A percentile compares a stretch with the other conserved stretches of the same genome.
phyloP scores from a whole-genome alignment of 2,797 vertebrate species.

The Caiman crocodilus region DNA sequence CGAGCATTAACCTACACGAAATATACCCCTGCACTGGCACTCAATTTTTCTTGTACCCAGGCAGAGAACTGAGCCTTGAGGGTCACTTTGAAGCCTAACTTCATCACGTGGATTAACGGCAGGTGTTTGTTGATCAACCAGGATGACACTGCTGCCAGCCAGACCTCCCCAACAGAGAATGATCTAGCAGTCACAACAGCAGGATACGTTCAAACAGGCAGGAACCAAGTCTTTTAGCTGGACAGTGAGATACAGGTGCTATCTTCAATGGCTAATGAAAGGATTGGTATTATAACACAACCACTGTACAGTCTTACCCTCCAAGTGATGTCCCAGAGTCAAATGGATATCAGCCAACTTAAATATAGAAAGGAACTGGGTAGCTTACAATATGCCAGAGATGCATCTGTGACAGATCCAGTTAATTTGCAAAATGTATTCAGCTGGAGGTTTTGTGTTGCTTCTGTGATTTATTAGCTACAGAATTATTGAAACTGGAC shows the following conservation, averaged over 20 bases:
- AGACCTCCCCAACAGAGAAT: background rate
- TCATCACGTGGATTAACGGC: background rate
- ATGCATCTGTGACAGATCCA: background rate
- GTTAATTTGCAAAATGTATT: background rate
- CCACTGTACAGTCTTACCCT: background rate
- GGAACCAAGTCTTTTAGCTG: background rate
- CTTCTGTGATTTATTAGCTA: background rate
- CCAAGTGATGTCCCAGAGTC: background rate
- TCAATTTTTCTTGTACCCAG: background rate
- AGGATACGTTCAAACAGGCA: background rate
- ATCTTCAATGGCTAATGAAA: background rate
- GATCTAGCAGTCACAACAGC: background rate
- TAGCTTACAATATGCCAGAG: background rate
- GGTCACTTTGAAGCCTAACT: background rate
- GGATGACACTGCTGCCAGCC: background rate
- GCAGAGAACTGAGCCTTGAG: background rate
- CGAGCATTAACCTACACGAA: background rate
- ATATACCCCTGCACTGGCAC: background rate
- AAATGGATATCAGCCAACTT: background rate
- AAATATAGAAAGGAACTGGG: background rate
- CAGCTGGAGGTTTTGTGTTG: background rate
- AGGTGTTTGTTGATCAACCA: background rate
- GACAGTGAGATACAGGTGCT: background rate
- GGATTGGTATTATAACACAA: background rate
- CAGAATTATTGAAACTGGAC: rapidly evolving